Conservation (phyloP, 2,113 vertebrate species). For the Spilogale gracilis region DNA sequence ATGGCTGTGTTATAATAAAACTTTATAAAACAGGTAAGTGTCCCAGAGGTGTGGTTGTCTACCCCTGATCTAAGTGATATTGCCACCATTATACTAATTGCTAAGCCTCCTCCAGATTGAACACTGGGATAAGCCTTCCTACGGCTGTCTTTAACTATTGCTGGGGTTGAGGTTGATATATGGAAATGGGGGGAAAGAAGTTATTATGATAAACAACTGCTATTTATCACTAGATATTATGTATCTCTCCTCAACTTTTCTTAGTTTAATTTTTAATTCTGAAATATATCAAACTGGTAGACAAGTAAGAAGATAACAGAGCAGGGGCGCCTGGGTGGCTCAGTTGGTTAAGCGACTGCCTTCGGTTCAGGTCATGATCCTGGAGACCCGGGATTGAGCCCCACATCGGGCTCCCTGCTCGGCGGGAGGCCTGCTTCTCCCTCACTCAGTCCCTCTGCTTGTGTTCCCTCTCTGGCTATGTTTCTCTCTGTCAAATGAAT, state of each 20-base stretch:
- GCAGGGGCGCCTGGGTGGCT: not conserved
- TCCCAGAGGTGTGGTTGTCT: not conserved
- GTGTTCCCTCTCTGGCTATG: too few species aligned
- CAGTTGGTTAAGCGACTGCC: too few species aligned
- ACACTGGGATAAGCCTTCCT: not conserved
- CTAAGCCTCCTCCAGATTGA: conserved; percentile 7
- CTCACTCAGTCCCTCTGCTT: too few species aligned
- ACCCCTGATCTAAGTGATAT: not conserved
- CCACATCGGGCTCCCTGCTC: too few species aligned
- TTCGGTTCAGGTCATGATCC: too few species aligned
- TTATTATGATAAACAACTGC: not conserved
- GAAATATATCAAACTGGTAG: not conserved
- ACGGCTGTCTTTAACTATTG: not conserved
- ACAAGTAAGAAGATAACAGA: conserved; percentile 11
- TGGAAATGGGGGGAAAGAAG: not conserved
- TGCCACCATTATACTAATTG: not conserved
- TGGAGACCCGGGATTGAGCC: too few species aligned
- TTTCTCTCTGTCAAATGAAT: too few species aligned
- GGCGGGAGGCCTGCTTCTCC: too few species aligned
- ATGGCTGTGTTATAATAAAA: not conserved
- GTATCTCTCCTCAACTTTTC: not conserved
- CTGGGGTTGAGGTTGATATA: not conserved
- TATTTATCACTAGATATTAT: conserved; percentile 17
- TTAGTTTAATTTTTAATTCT: conserved; percentile 49
- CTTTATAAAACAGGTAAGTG: not conserved